A percentile compares a stretch with the other conserved stretches of the same genome.
Evolutionary conservation across 2,797 vertebrate genomes (phyloP).

Genomic region (Aphelocoma californica): DNA sequence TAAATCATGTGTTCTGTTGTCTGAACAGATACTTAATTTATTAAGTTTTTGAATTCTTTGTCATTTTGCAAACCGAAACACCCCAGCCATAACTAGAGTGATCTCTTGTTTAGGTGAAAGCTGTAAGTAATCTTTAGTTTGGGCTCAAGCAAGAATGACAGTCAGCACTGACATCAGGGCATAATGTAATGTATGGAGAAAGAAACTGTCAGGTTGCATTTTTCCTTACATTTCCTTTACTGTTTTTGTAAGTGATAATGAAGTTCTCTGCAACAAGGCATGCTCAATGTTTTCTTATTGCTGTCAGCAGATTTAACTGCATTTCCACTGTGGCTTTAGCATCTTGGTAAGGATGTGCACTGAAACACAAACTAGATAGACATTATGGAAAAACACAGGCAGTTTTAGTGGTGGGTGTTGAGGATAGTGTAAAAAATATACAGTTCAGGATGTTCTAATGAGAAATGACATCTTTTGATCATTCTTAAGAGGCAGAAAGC

Average conservation of each 20-base stretch:
- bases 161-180: background rate
- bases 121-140: background rate
- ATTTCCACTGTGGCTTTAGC: slow-evolving; percentile 63
- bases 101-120: slow-evolving; percentile 33
- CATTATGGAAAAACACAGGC: background rate
- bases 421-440: background rate
- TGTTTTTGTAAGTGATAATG: slow-evolving; percentile 52
- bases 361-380: slow-evolving; percentile 55
- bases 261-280: slow-evolving; percentile 48
- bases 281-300: slow-evolving; percentile 61
- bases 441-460: background rate
- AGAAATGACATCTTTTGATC: background rate
- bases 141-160: background rate
- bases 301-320: slow-evolving; percentile 57
- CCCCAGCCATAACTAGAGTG: slow-evolving; percentile 38
- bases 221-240: slow-evolving; percentile 12
- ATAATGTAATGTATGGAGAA: background rate
- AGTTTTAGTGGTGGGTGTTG: background rate
- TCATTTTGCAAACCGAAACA: slow-evolving; percentile 49
- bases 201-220: background rate
- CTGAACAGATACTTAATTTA: background rate
- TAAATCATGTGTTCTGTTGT: slow-evolving; percentile 20
- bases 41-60: background rate
- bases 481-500: background rate
- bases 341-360: slow-evolving; percentile 46